Base-by-base conservation (phyloP, 1,140 invertebrate genomes). In the Nebria ingens region DNA sequence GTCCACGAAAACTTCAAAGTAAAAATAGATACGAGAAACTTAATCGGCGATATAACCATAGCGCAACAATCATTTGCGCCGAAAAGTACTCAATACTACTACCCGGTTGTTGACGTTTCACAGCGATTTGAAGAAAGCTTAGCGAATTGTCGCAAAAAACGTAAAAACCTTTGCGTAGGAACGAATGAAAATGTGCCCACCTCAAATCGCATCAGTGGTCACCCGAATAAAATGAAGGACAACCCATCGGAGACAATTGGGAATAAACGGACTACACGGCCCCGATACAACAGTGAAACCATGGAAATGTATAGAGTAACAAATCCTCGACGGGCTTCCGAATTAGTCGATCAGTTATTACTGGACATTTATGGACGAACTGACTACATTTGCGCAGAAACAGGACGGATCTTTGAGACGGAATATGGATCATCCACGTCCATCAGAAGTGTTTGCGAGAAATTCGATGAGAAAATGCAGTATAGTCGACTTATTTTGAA, bases 11-110 rank as follows among this genome's bases (percentile, higher is more conserved):
- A n/a, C n/a, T n/a, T n/a, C n/a, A n/a, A n/a, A n/a, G n/a, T n/a
- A n/a, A n/a, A n/a, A n/a, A n/a, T n/a, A n/a, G n/a, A n/a, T n/a
- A n/a, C n/a, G n/a, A n/a, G n/a, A n/a, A n/a, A n/a, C n/a, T n/a
- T n/a, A n/a, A 64, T 34, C 25, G n/a, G n/a, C n/a, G 25, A 34
- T 34, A 34, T 34, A 9, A n/a, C n/a, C 25, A 34, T 34, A 34
- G 25, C 25, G 6, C 25, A 34, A 34, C 25, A 34, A n/a, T 34
- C 25, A 9, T 34, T 34, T 6, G 6, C 25, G 6, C n/a, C 25
- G 25, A 6, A 34, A n/a, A 34, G n/a, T 9, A 34, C n/a, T 6
- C 25, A 34, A n/a, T n/a, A 34, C 6, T 34, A 34, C n/a, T 34
- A 34, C n/a, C 25, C 25, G n/a, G n/a, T 6, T 34, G 25, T 34